A percentile compares a stretch with the other conserved stretches of the same genome.
Conservation (phyloP, 1,140 invertebrate species). For the Dendroctonus ponderosae region DNA sequence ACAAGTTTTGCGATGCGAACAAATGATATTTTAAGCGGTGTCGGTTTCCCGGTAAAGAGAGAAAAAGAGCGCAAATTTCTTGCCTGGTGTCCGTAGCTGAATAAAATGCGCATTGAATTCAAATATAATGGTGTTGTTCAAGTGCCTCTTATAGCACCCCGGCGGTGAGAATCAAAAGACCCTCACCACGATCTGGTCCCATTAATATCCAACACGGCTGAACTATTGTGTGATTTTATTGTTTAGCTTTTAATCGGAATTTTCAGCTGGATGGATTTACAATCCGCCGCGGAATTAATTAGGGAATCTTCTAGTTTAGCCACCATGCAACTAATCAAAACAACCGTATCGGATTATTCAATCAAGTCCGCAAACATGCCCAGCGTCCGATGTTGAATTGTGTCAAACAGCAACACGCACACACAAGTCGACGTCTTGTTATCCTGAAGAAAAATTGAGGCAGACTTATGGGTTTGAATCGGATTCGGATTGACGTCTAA, state of each 20-base stretch:
- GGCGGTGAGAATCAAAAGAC: constrained; percentile 38
- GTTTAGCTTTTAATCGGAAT: no score
- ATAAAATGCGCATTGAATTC: constrained; percentile 43
- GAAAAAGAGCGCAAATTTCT: constrained; percentile 28
- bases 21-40: constrained; percentile 20
- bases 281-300: no score
- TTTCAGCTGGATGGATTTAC: no score
- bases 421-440: constrained; percentile 20
- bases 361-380: no score
- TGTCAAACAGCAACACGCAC: constrained; percentile 22
- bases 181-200: not conserved
- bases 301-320: no score
- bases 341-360: no score
- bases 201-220: not conserved
- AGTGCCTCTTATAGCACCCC: constrained; percentile 43
- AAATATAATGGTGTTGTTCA: constrained; percentile 43
- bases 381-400: constrained; percentile 16
- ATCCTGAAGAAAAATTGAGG: constrained; percentile 21
- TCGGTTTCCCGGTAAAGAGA: constrained; percentile 13
- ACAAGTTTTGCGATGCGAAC: constrained; percentile 4
- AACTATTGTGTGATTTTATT: not conserved
- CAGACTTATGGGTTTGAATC: constrained; percentile 25
- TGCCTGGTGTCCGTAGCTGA: constrained; percentile 25
- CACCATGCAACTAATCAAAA: no score
- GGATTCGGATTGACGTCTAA: constrained; percentile 30